These are phyloP conservation scores for Notarius lentiginosus DNA, from an alignment of 2,113 vertebrate species.

Conservation along the genomic window DNA sequence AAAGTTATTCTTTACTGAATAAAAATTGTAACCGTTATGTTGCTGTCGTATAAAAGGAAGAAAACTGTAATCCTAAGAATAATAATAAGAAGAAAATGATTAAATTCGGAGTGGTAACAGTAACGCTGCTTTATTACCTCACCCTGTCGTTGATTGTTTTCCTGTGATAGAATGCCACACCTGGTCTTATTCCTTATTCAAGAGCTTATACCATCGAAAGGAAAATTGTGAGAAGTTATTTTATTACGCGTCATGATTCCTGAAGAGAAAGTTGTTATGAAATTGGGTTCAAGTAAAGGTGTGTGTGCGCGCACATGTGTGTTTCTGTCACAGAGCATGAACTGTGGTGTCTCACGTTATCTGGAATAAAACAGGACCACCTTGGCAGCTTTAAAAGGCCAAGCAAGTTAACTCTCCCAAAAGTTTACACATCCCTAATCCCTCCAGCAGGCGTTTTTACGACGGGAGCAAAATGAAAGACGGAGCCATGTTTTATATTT, in stretches of 20 bases:
- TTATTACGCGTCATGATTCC: background rate
- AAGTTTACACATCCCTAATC: conserved; percentile 31
- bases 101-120: background rate
- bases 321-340: conserved; percentile 8
- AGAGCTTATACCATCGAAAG: background rate
- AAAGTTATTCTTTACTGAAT: background rate
- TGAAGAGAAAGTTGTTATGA: background rate
- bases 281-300: background rate
- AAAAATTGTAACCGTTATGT: background rate
- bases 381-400: conserved; percentile 25
- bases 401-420: background rate
- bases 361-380: conserved; percentile 36
- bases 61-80: background rate
- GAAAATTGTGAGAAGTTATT: background rate
- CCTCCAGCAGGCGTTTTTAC: conserved; percentile 6
- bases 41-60: background rate
- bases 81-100: background rate
- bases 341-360: conserved; percentile 32
- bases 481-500: background rate
- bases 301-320: background rate
- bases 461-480: conserved; percentile 13
- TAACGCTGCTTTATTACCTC: no score
- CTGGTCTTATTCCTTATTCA: background rate
- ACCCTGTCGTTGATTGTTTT: background rate
- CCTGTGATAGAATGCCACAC: background rate